A percentile compares a stretch with the other conserved stretches of the same genome.
Conservation (phyloP, 2,113 vertebrate genomes). For the Physeter macrocephalus region DNA sequence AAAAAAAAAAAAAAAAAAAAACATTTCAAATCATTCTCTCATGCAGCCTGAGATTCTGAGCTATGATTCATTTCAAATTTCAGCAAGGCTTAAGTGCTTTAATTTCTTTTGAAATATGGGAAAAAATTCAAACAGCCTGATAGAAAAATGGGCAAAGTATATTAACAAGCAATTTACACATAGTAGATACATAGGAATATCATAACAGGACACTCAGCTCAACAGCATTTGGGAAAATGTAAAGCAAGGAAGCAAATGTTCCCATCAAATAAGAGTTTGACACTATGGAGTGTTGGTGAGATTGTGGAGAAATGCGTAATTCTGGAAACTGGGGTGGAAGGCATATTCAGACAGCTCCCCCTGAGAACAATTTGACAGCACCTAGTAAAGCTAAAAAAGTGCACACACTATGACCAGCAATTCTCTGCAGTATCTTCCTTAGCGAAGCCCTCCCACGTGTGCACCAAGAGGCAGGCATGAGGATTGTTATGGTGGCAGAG, state of each 20-base stretch:
- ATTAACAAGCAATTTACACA: not conserved
- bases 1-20: too few relatives aligned
- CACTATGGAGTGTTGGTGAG: not conserved
- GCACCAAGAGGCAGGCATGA: not conserved
- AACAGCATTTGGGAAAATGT: not conserved
- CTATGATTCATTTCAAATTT: constrained; percentile 49
- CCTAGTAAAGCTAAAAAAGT: not conserved
- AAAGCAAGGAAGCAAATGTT: not conserved
- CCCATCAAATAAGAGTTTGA: not conserved
- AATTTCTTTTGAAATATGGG: not conserved
- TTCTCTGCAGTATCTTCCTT: not conserved
- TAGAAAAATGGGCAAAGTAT: not conserved
- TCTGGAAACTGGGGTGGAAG: not conserved
- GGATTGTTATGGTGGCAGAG: not conserved
- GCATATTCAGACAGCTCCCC: not conserved
- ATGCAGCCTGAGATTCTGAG: not conserved
- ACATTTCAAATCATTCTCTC: constrained; percentile 11
- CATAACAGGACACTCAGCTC: not conserved
- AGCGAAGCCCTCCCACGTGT: accelerated
- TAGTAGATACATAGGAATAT: not conserved
- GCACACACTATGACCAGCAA: not conserved
- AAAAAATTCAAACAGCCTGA: not conserved
- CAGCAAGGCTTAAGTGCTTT: constrained; percentile 27
- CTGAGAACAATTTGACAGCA: not conserved
- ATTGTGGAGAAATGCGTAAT: not conserved